A percentile compares a stretch with the other conserved stretches of the same genome.
These are phyloP conservation scores for Diprion similis DNA, from an alignment of 1,140 invertebrate genomes.

Conservation along the genomic window DNA sequence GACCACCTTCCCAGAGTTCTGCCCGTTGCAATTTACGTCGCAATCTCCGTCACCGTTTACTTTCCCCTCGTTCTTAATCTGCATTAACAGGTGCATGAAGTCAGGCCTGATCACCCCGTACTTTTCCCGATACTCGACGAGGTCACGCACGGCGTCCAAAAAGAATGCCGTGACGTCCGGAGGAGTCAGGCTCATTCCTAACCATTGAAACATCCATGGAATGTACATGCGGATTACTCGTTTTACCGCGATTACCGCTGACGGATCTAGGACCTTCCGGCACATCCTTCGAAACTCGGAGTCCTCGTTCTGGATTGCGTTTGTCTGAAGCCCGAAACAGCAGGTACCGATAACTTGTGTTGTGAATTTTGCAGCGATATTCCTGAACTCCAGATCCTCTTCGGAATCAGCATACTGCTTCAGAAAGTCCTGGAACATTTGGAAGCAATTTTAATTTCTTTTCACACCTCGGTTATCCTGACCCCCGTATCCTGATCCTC, in stretches of 20 bases:
- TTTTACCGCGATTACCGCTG: slow-evolving; percentile 24
- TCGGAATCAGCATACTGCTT: slow-evolving; percentile 25
- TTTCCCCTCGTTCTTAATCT: slow-evolving; percentile 40
- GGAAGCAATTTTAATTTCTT: slow-evolving; percentile 11
- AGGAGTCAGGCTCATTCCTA: slow-evolving; percentile 21
- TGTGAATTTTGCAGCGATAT: slow-evolving; percentile 56
- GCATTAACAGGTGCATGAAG: slow-evolving; percentile 36
- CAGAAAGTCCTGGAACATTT: slow-evolving; percentile 29
- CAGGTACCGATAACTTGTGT: slow-evolving; percentile 61
- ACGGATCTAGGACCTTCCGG: slow-evolving; percentile 35
- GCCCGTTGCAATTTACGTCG: slow-evolving; percentile 7
- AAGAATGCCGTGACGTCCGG: slow-evolving; percentile 19
- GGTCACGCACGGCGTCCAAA: slow-evolving; percentile 29
- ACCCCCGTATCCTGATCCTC: not conserved
- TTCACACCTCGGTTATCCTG: not conserved
- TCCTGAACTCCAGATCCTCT: slow-evolving; percentile 41
- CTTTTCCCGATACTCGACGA: slow-evolving; percentile 29
- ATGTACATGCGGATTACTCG: slow-evolving; percentile 25
- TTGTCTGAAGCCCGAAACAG: slow-evolving; percentile 58
- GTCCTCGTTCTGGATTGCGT: slow-evolving; percentile 53
- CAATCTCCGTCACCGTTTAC: slow-evolving; percentile 39
- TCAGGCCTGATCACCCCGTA: slow-evolving; percentile 30
- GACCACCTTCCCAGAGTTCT: not conserved
- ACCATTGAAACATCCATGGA: slow-evolving; percentile 20
- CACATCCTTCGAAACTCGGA: slow-evolving; percentile 51